Percentiles rank a stretch among this genome's conserved stretches.
Evolutionary conservation across 2,113 vertebrate species (phyloP).

Genomic region (Taurulus bubalis): DNA sequence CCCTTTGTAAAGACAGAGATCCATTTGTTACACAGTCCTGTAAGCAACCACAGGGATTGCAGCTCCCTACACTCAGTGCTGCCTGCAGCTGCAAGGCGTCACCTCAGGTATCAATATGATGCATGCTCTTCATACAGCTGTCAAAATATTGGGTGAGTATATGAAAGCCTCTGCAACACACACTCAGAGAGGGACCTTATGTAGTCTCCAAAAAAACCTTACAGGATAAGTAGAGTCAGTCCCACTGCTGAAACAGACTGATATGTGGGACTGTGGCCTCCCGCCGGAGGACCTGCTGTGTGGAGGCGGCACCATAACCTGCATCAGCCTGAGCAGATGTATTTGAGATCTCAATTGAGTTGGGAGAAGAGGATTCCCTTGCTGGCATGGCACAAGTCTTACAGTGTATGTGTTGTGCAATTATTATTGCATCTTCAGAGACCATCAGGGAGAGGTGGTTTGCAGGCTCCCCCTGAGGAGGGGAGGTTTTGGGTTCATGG

Average conservation of each 20-base stretch:
- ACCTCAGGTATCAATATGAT: slow-evolving; percentile 22
- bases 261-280: not conserved
- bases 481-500: slow-evolving; percentile 20
- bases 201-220: slow-evolving; percentile 29
- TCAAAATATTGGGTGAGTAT: slow-evolving; percentile 22
- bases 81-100: slow-evolving; percentile 17
- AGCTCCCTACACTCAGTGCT: slow-evolving; percentile 14
- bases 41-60: not conserved
- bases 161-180: slow-evolving; percentile 7
- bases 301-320: slow-evolving; percentile 42
- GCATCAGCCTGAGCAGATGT: slow-evolving; percentile 50
- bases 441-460: not conserved
- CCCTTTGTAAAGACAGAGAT: not conserved
- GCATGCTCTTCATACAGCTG: slow-evolving; percentile 27
- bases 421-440: slow-evolving; percentile 63
- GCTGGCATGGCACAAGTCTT: slow-evolving; percentile 68
- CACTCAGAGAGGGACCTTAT: not conserved
- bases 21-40: not conserved
- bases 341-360: slow-evolving; percentile 67
- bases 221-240: slow-evolving; percentile 25
- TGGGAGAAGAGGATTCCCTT: slow-evolving; percentile 58
- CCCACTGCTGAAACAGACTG: slow-evolving; percentile 17
- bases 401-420: slow-evolving; percentile 20
- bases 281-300: slow-evolving; percentile 33
- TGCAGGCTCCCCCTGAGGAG: not conserved